Conservation (phyloP, 2,888 invertebrate species). For the Unio delphinus region DNA sequence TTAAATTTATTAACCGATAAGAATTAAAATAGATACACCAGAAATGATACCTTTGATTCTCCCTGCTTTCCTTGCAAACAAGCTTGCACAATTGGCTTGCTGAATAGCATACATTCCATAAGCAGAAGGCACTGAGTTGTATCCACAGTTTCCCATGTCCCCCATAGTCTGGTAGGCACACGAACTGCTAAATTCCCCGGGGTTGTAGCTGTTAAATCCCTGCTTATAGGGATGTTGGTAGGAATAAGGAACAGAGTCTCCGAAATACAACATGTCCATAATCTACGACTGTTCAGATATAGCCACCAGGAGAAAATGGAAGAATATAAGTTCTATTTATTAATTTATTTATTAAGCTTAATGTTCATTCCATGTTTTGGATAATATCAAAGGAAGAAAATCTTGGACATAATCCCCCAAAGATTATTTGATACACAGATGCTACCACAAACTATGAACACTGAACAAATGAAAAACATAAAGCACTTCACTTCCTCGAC, state of each 20-base stretch:
- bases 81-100: slow-evolving; percentile 41
- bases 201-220: slow-evolving; percentile 34
- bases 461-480: too few species aligned
- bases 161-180: slow-evolving; percentile 47
- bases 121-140: slow-evolving; percentile 41
- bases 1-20: too few species aligned
- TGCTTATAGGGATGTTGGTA: slow-evolving; percentile 46
- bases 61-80: slow-evolving; percentile 47
- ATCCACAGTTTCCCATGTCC: slow-evolving; percentile 43
- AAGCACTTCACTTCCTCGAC: too few species aligned
- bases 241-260: slow-evolving; percentile 47
- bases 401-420: too few species aligned
- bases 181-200: slow-evolving; percentile 41
- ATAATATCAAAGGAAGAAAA: too few species aligned
- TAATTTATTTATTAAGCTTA: too few species aligned
- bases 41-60: slow-evolving; percentile 45
- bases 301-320: too few species aligned
- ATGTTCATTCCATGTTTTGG: too few species aligned
- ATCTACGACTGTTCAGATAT: neutral
- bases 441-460: too few species aligned
- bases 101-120: slow-evolving; percentile 49
- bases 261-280: slow-evolving; percentile 52
- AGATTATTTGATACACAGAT: too few species aligned
- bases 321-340: too few species aligned
- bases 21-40: neutral